phyloP scores from a whole-genome alignment of 2,888 invertebrate genomes.

The Eledona agricola region DNA sequence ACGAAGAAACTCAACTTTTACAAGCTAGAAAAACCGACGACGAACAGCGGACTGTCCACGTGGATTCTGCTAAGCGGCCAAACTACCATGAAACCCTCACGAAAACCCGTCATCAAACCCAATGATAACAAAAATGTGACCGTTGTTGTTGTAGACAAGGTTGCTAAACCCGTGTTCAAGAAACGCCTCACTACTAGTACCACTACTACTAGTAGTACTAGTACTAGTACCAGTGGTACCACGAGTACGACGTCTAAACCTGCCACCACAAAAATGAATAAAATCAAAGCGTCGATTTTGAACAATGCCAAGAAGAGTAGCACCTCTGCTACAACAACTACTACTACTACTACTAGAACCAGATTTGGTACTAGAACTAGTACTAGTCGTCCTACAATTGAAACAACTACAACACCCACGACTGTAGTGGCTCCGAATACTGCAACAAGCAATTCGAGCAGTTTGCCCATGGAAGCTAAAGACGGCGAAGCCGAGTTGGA shows the following conservation, averaged over 20 bases:
- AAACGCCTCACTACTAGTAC: constrained; percentile 55
- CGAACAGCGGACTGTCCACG: constrained; percentile 74
- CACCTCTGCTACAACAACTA: constrained; percentile 40
- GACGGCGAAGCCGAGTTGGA: constrained; percentile 55
- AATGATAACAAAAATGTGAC: constrained; percentile 43
- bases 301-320: constrained; percentile 60
- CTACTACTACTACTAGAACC: too few species aligned
- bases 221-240: constrained; percentile 39
- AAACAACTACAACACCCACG: constrained; percentile 32
- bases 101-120: constrained; percentile 42
- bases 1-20: constrained; percentile 58
- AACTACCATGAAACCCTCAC: constrained; percentile 47
- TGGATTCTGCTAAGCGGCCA: constrained; percentile 77
- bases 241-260: constrained; percentile 41
- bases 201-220: constrained; percentile 44
- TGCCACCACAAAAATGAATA: constrained; percentile 60
- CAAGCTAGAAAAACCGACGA: constrained; percentile 61
- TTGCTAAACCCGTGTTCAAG: constrained; percentile 55
- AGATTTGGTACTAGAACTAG: too few species aligned
- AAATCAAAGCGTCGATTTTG: constrained; percentile 70
- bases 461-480: constrained; percentile 56
- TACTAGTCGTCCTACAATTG: too few species aligned
- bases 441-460: constrained; percentile 33
- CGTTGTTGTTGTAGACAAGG: constrained; percentile 42
- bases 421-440: constrained; percentile 13